These are phyloP conservation scores for Nasonia oneida DNA, from an alignment of 2,888 invertebrate genomes.

Conservation along the genomic window DNA sequence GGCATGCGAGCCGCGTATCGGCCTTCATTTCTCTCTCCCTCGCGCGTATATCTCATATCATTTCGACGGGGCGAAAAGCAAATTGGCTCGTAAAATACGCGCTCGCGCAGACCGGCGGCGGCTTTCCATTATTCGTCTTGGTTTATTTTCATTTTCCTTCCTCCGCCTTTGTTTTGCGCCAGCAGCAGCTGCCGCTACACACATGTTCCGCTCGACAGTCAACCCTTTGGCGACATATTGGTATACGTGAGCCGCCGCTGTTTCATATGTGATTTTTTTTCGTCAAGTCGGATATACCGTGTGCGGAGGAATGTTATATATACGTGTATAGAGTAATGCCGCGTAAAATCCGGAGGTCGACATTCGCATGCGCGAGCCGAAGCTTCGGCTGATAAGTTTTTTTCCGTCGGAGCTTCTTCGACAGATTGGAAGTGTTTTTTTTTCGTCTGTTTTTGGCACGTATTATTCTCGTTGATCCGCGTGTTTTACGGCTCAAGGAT, in stretches of 20 bases:
- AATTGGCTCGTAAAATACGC: slow-evolving; percentile 30
- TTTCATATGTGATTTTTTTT: neutral
- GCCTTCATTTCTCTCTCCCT: neutral
- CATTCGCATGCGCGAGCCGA: neutral
- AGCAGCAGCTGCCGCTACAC: neutral
- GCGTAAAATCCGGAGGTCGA: slow-evolving; percentile 10
- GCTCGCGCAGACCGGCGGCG: neutral
- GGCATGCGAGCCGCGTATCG: slow-evolving; percentile 2
- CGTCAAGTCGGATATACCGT: neutral
- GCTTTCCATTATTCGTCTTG: slow-evolving; percentile 19
- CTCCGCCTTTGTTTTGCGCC: neutral
- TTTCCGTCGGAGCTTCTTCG: neutral
- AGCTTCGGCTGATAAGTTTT: neutral
- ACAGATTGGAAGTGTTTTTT: neutral
- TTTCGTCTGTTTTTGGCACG: neutral
- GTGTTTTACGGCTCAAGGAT: neutral
- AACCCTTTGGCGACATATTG: slow-evolving; percentile 16
- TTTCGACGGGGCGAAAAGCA: neutral
- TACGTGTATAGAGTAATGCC: neutral
- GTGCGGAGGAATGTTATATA: neutral
- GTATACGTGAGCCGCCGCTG: neutral
- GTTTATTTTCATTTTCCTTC: slow-evolving; percentile 5
- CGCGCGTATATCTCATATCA: neutral
- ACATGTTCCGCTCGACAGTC: neutral
- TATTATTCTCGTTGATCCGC: neutral